Evolutionary conservation across 2,888 invertebrate genomes (phyloP).

Genomic region (Epistrophe grossulariae): DNA sequence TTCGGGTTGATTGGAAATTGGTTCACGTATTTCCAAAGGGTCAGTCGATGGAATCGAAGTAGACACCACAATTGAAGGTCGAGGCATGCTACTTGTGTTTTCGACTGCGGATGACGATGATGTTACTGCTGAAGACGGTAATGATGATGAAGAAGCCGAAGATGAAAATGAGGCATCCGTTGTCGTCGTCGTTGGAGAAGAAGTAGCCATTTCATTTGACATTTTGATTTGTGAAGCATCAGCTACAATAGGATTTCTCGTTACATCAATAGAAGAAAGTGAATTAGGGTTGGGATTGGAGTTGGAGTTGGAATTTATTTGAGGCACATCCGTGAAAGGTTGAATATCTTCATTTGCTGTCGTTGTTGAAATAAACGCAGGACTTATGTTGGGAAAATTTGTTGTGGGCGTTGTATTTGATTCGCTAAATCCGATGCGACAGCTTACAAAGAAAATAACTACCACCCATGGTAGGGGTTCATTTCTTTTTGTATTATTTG

Average conservation of each 20-base stretch:
- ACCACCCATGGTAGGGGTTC: conserved; percentile 38
- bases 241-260: conserved; percentile 57
- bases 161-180: conserved; percentile 43
- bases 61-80: conserved; percentile 53
- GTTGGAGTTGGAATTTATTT: conserved; percentile 52
- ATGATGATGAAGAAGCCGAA: conserved; percentile 17
- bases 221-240: conserved; percentile 58
- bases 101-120: background rate
- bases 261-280: conserved; percentile 54
- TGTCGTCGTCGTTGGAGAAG: conserved; percentile 57
- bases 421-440: conserved; percentile 56
- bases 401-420: conserved; percentile 61
- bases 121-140: background rate
- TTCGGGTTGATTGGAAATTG: conserved; percentile 73
- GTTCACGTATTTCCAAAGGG: conserved; percentile 71
- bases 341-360: conserved; percentile 46
- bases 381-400: conserved; percentile 19
- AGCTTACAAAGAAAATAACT: conserved; percentile 50
- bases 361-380: conserved; percentile 26
- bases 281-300: conserved; percentile 63
- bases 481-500: conserved; percentile 31
- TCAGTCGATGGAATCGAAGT: conserved; percentile 54
- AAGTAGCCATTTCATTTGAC: conserved; percentile 55
- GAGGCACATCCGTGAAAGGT: conserved; percentile 66
- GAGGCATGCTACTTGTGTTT: conserved; percentile 19